Conservation (phyloP, 2,888 invertebrate genomes). For the Napeogenes sylphis region DNA sequence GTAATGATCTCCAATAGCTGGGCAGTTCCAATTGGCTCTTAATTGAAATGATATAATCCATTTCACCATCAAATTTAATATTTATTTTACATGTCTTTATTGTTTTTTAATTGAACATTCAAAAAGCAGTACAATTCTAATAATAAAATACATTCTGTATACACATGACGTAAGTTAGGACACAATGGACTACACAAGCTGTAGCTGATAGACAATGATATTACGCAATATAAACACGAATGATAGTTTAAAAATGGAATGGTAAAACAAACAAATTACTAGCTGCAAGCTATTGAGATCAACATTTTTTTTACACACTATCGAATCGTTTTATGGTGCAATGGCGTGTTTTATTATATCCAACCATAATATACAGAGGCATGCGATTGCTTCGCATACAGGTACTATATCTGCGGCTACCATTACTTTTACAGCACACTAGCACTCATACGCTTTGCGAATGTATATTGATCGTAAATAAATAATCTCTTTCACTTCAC, state of each 20-base stretch:
- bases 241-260: constrained; percentile 35
- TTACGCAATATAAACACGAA: constrained; percentile 29
- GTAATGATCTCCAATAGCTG: constrained; percentile 22
- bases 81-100: constrained; percentile 11
- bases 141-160: not conserved
- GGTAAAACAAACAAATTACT: constrained; percentile 33
- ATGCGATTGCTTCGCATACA: constrained; percentile 22
- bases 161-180: not conserved
- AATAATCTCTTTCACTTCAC: constrained; percentile 27
- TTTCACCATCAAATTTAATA: constrained; percentile 20
- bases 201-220: constrained; percentile 19
- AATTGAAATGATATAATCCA: constrained; percentile 24
- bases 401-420: constrained; percentile 29
- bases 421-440: constrained; percentile 28
- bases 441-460: constrained; percentile 27
- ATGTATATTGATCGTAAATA: constrained; percentile 26
- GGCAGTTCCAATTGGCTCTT: constrained; percentile 24
- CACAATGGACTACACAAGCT: constrained; percentile 10
- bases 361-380: constrained; percentile 30
- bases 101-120: not conserved
- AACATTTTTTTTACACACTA: constrained; percentile 35
- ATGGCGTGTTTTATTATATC: constrained; percentile 37
- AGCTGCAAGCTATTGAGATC: constrained; percentile 35
- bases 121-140: constrained; percentile 1
- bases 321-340: constrained; percentile 35